phyloP scores from a whole-genome alignment of 1,140 invertebrate genomes.

The Antheraea pernyi region DNA sequence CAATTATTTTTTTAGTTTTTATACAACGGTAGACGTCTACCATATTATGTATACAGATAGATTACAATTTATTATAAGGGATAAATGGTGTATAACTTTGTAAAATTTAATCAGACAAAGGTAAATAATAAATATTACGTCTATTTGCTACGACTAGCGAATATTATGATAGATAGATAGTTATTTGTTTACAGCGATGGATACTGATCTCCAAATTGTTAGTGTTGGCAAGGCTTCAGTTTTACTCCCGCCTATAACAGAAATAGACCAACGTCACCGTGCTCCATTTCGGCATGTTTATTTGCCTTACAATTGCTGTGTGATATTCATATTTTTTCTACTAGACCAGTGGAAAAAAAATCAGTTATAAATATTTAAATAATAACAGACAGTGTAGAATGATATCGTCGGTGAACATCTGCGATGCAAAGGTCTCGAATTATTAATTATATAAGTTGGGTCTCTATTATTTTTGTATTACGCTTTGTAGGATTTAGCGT shows the following conservation, averaged over 20 bases:
- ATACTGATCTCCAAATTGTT: constrained; percentile 30
- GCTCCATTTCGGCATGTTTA: constrained; percentile 24
- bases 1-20: too few relatives aligned
- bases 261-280: constrained; percentile 33
- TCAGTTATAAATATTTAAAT: too few relatives aligned
- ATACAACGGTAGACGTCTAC: too few relatives aligned
- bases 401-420: too few relatives aligned
- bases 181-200: constrained; percentile 20
- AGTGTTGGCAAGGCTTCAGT: constrained; percentile 37
- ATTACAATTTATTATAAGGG: too few relatives aligned
- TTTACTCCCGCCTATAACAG: constrained; percentile 29
- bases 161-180: neutral
- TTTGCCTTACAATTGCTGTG: constrained; percentile 13
- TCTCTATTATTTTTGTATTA: too few relatives aligned
- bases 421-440: too few relatives aligned
- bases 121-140: neutral
- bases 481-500: too few relatives aligned
- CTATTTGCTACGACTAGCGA: neutral
- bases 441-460: too few relatives aligned
- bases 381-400: too few relatives aligned
- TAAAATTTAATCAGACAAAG: neutral
- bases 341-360: too few relatives aligned
- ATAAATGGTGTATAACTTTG: neutral
- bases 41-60: too few relatives aligned
- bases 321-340: neutral